Evolutionary conservation across 2,888 invertebrate species (phyloP), one percentile per base, ranked within the genome.

Genomic region (Eumacrocentrus americanus): DNA sequence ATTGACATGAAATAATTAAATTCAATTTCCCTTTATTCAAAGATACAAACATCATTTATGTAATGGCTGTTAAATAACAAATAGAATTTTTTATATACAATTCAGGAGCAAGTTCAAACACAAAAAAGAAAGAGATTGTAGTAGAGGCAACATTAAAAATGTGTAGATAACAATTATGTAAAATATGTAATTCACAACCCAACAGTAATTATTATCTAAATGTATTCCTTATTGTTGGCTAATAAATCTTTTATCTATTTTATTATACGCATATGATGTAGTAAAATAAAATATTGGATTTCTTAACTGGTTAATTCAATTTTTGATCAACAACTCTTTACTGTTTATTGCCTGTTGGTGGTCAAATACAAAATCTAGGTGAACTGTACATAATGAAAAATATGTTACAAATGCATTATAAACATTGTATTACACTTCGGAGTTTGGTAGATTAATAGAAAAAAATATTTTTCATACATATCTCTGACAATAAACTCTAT

Each of bases 1-100:
- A n/a, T n/a, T n/a, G n/a, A n/a, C n/a, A n/a, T n/a, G n/a, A n/a
- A 44, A 16, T 18, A 44, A 44, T 44, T 44, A 44, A 9, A 44
- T 16, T 44, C 44, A 44, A 59, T 60, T 62, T 66, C 64, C 65
- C 64, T 68, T 65, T 65, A 66, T 67, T 66, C 51, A 64, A 63
- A 59, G 59, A 62, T 65, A 67, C 61, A 67, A 67, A 67, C 62
- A 58, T 55, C 60, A 59, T 48, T 72, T 61, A 61, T 58, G 16
- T 51, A 54, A 60, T 55, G 62, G 54, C 53, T 60, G 67, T 71
- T 72, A 71, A 72, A 70, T 71, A 71, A 72, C 67, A 68, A 70
- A 62, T 60, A 62, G 63, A 65, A 65, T 66, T 58, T 62, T 67
- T 61, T 67, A 66, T 68, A 63, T 66, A 67, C 65, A 68, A 64